Percentiles rank a stretch among this genome's conserved stretches.
Evolutionary conservation across 2,888 invertebrate genomes (phyloP).

Genomic region (Serripes groenlandicus): DNA sequence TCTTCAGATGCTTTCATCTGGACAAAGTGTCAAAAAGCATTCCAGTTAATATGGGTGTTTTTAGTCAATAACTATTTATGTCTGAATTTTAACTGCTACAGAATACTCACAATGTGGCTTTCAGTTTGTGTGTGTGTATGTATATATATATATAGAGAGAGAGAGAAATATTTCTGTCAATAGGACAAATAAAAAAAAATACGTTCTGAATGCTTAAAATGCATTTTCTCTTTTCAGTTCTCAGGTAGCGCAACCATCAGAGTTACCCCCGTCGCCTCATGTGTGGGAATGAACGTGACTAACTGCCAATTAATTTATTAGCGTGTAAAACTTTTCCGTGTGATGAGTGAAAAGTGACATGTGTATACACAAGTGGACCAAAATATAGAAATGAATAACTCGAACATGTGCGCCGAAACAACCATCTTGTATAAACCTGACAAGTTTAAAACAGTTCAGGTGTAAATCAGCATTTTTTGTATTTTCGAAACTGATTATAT

Average conservation of each 20-base stretch:
- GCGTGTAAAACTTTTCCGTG: neutral
- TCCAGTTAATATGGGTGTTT: too few species aligned
- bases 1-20: too few species aligned
- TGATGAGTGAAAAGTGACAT: neutral
- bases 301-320: conserved; percentile 10
- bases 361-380: conserved; percentile 7
- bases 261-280: conserved; percentile 99
- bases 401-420: neutral
- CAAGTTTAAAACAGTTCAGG: conserved; percentile 10
- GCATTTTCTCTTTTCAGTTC: conserved; percentile 80
- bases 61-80: too few species aligned
- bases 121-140: too few species aligned
- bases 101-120: too few species aligned
- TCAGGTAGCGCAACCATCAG: conserved; percentile 96
- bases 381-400: neutral
- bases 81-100: too few species aligned
- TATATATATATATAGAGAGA: too few species aligned
- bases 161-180: too few species aligned
- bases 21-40: too few species aligned
- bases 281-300: conserved; percentile 90
- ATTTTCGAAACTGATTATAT: neutral
- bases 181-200: too few species aligned
- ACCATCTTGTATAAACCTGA: conserved; percentile 7
- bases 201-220: neutral
- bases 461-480: conserved; percentile 15